Evolutionary conservation across 2,888 invertebrate genomes (phyloP).

Genomic region (Xestoiulus laeticollis): DNA sequence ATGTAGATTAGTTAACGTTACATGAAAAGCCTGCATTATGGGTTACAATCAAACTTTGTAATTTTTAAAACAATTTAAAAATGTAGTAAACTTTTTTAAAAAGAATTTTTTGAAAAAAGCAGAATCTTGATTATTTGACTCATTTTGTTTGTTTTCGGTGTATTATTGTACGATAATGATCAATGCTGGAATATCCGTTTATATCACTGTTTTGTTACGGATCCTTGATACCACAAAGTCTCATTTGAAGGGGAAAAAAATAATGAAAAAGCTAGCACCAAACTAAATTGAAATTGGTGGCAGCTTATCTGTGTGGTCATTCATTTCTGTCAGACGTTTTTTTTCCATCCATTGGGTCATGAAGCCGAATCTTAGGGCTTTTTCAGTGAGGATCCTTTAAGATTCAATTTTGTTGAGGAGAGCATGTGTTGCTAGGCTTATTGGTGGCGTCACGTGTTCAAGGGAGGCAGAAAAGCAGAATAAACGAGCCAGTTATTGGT

Average conservation of each 20-base stretch:
- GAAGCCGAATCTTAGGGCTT: neutral
- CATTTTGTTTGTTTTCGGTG: too few relatives aligned
- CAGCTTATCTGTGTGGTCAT: conserved; percentile 18
- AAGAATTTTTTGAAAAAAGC: too few relatives aligned
- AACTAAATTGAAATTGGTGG: conserved; percentile 37
- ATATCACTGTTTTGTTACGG: neutral
- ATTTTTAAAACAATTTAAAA: too few relatives aligned
- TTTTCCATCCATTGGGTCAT: conserved; percentile 2
- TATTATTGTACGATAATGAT: neutral
- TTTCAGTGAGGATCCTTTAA: neutral
- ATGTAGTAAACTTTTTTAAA: too few relatives aligned
- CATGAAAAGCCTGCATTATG: too few relatives aligned
- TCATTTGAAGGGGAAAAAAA: neutral
- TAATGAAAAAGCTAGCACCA: neutral
- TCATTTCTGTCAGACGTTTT: neutral
- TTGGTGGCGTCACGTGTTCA: conserved; percentile 6
- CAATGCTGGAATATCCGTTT: neutral
- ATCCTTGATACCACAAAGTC: neutral
- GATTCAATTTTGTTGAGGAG: conserved; percentile 5
- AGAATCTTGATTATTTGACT: too few relatives aligned
- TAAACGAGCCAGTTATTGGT: conserved; percentile 18
- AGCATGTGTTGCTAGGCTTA: conserved; percentile 23
- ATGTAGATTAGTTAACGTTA: too few relatives aligned
- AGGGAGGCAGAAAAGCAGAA: neutral
- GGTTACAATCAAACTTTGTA: too few relatives aligned